Percentiles rank a stretch among this genome's conserved stretches.
These are phyloP conservation scores for Aethina tumida DNA, from an alignment of 1,140 invertebrate genomes.

Conservation along the genomic window DNA sequence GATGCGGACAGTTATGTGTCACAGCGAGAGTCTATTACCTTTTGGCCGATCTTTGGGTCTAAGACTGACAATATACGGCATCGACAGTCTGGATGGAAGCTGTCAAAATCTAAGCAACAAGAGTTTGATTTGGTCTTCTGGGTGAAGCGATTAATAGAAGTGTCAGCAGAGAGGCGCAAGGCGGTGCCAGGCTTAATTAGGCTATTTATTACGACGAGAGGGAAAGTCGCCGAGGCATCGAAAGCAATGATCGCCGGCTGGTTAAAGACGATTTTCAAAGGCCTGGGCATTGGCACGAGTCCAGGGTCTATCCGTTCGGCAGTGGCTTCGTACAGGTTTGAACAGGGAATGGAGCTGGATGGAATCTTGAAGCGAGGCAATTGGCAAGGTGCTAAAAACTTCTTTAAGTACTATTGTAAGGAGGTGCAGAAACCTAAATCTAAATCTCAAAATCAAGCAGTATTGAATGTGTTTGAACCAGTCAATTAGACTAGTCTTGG, in stretches of 20 bases:
- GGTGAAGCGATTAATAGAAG: not conserved
- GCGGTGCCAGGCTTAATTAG: not conserved
- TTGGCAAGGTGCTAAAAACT: constrained; percentile 23
- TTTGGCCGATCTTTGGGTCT: too few relatives aligned
- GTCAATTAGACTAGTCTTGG: too few relatives aligned
- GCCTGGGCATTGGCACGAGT: constrained; percentile 17
- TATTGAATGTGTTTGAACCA: too few relatives aligned
- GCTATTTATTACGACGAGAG: not conserved
- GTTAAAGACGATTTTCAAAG: constrained; percentile 21
- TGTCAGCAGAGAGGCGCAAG: too few relatives aligned
- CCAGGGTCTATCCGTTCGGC: constrained; percentile 26
- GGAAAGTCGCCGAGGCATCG: constrained; percentile 16
- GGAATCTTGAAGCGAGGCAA: constrained; percentile 21
- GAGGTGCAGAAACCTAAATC: too few relatives aligned
- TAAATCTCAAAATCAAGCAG: too few relatives aligned
- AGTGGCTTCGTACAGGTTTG: constrained; percentile 23
- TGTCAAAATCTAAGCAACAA: constrained; percentile 6
- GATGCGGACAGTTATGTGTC: constrained; percentile 1
- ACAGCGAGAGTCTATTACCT: constrained; percentile 9
- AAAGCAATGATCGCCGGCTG: constrained; percentile 22
- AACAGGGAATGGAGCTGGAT: constrained; percentile 22
- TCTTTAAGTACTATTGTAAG: constrained; percentile 26
- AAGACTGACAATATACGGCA: too few relatives aligned
- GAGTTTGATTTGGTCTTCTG: not conserved
- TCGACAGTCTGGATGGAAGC: too few relatives aligned